These are phyloP conservation scores for Lasioglossum figueresi DNA, from an alignment of 2,888 invertebrate species.

Conservation along the genomic window DNA sequence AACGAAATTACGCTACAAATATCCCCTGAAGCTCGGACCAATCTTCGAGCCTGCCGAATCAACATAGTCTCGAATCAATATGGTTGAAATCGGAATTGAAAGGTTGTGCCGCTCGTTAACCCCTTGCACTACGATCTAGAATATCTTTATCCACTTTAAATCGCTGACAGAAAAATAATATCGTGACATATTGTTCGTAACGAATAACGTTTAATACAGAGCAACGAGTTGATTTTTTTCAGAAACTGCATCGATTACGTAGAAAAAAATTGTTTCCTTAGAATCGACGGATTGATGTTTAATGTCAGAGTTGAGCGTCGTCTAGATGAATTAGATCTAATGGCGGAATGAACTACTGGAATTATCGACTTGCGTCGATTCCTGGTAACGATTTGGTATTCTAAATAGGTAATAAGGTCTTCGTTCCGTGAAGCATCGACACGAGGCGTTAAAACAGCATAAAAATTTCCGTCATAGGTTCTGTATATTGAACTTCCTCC, in stretches of 20 bases:
- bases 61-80: background rate
- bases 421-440: background rate
- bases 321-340: conserved; percentile 1
- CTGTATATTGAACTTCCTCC: background rate
- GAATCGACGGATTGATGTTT: background rate
- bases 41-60: background rate
- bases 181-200: background rate
- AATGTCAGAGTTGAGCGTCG: conserved; percentile 8
- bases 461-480: background rate
- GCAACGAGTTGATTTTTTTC: background rate
- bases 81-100: background rate
- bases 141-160: background rate
- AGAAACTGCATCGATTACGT: background rate
- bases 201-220: background rate
- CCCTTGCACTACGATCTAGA: background rate
- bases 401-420: background rate
- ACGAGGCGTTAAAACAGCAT: background rate
- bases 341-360: background rate
- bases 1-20: background rate
- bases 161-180: background rate
- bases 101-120: background rate
- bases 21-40: background rate
- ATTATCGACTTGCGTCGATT: background rate
- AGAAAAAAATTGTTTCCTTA: background rate
- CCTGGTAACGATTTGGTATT: conserved; percentile 1